These are phyloP conservation scores for Amphiura filiformis DNA, from an alignment of 35 echinoderm and acorn worm genomes.

Conservation along the genomic window DNA sequence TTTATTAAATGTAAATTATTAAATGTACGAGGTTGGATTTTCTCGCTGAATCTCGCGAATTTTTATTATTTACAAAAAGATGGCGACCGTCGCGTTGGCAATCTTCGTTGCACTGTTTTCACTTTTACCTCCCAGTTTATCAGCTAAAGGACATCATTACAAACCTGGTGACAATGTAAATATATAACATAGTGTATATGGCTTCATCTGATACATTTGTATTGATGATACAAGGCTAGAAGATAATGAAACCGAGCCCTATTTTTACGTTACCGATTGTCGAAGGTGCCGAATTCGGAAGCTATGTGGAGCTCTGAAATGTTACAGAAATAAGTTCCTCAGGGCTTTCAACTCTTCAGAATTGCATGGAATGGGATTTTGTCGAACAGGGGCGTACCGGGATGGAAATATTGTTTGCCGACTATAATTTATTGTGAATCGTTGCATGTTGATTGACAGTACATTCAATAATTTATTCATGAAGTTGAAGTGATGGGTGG, in stretches of 20 bases:
- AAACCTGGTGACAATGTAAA: slow-evolving; percentile 74
- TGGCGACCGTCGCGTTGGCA: slow-evolving; percentile 71
- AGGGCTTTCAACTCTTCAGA: no score
- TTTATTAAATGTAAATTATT: neutral
- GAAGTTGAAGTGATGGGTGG: no score
- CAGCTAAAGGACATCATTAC: slow-evolving; percentile 56
- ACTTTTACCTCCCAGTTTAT: slow-evolving; percentile 14
- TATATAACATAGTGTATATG: neutral
- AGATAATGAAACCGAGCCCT: no score
- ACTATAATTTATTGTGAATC: no score
- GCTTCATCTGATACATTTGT: neutral
- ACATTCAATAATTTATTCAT: no score
- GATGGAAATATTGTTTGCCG: no score
- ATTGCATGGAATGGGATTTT: no score
- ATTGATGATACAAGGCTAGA: no score
- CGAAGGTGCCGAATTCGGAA: neutral
- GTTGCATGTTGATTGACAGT: no score
- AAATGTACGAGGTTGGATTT: neutral
- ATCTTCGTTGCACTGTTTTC: slow-evolving; percentile 37
- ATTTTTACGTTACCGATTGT: neutral
- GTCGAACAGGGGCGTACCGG: no score
- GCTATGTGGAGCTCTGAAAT: neutral
- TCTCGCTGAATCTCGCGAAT: neutral
- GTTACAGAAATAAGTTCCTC: no score
- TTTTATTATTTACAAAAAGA: slow-evolving; percentile 30